phyloP scores from a whole-genome alignment of 2,113 vertebrate species.

The Tragelaphus buxtoni region DNA sequence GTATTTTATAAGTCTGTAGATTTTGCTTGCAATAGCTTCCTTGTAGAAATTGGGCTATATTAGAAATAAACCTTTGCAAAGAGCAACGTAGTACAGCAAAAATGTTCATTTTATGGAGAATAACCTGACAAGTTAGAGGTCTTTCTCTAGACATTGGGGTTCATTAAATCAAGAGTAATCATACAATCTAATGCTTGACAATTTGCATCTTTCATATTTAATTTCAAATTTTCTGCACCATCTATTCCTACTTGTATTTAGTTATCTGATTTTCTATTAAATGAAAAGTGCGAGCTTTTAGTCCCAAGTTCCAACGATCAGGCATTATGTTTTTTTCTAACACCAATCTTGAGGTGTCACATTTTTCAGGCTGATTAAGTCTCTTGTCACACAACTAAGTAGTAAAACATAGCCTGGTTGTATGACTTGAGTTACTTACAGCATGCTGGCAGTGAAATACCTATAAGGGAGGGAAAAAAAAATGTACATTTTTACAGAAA shows the following conservation, averaged over 20 bases:
- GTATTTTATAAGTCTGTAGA: neutral
- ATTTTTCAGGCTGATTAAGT: slow-evolving; percentile 59
- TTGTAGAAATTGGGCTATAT: neutral
- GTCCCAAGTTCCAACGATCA: slow-evolving; percentile 55
- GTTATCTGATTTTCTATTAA: slow-evolving; percentile 65
- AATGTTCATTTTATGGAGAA: slow-evolving; percentile 18
- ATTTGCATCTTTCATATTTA: slow-evolving; percentile 72
- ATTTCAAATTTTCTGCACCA: slow-evolving; percentile 72
- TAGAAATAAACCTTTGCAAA: slow-evolving; percentile 54
- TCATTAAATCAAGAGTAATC: slow-evolving; percentile 69
- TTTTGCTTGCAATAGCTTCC: neutral
- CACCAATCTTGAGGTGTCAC: slow-evolving; percentile 42
- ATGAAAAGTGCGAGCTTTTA: slow-evolving; percentile 55
- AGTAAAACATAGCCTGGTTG: slow-evolving; percentile 30
- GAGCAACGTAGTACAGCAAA: neutral
- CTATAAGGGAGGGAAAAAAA: neutral
- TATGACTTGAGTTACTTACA: slow-evolving; percentile 20
- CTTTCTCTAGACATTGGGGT: slow-evolving; percentile 53
- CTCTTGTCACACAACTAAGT: slow-evolving; percentile 48
- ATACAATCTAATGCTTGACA: slow-evolving; percentile 56
- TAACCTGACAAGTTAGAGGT: slow-evolving; percentile 19
- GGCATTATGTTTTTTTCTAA: slow-evolving; percentile 56
- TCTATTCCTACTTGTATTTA: slow-evolving; percentile 60
- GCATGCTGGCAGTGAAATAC: neutral
- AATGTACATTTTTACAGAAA: neutral